A percentile compares a stretch with the other conserved stretches of the same genome.
Evolutionary conservation across 2,113 vertebrate genomes (phyloP).

Genomic region (Mormyrus lacerda): DNA sequence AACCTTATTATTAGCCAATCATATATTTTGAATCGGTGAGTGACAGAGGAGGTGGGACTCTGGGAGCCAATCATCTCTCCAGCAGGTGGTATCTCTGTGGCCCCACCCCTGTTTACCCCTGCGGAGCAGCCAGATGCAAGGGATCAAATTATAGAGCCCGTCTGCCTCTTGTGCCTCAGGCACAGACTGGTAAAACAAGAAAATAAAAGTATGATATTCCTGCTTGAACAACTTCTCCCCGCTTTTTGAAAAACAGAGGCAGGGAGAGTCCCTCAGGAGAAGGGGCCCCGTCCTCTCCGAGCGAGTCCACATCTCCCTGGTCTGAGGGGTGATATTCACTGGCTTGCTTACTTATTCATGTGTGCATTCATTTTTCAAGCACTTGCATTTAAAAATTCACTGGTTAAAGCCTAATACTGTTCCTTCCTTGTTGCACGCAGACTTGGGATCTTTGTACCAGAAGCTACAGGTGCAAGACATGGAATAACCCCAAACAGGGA

Average conservation of each 20-base stretch:
- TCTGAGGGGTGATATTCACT: not conserved
- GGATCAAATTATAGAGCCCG: not conserved
- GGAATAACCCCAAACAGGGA: too few relatives aligned
- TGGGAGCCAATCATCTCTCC: not conserved
- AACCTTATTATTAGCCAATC: not conserved
- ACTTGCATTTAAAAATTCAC: not conserved
- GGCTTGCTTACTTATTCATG: not conserved
- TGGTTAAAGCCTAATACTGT: not conserved
- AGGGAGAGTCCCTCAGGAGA: not conserved
- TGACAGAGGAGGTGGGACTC: not conserved
- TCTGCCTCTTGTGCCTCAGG: not conserved
- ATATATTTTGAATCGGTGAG: not conserved
- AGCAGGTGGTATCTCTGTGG: not conserved
- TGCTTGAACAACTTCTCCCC: not conserved
- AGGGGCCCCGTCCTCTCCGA: not conserved
- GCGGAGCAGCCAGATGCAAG: not conserved
- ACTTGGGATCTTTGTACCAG: not conserved
- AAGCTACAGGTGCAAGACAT: not conserved
- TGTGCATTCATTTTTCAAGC: not conserved
- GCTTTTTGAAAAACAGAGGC: not conserved
- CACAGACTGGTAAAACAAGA: not conserved
- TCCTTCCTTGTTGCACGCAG: not conserved
- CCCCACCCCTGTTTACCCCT: not conserved
- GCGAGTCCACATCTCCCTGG: not conserved
- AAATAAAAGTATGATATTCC: not conserved